Base-by-base conservation (phyloP, 2,113 vertebrate genomes). In the Siniperca chuatsi region DNA sequence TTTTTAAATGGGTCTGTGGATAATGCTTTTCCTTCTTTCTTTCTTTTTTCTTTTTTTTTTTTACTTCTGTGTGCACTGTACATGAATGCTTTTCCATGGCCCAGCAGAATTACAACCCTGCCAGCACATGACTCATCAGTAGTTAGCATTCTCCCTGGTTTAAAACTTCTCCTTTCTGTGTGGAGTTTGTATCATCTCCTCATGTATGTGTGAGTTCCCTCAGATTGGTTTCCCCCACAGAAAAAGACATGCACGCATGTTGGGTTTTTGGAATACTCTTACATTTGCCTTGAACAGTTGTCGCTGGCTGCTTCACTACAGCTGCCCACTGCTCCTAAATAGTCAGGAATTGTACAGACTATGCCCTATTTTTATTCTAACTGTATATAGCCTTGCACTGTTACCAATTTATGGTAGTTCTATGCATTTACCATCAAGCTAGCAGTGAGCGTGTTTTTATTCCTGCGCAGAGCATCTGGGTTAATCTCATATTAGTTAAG, bases 401-500 rank as follows among this genome's bases (percentile, higher is more conserved):
- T 66, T 78, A 33, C 75, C 60, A 80, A 60, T 87, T 61, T 66
- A 16, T 65, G 1, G 12, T 20, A 60, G 83, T 87, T 94, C 78
- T 79, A 23, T 83, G 58, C 66, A 48, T 89, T 72, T 71, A 35
- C 71, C 83, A 67, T 83, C 58, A 84, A 85, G 84, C 71, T 75
- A 64, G 73, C 75, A 66, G 75, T 75, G 77, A 83, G 87, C 79
- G 29, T 78, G 77, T 87, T 89, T 92, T 87, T 92, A 91, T 92
- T 86, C 79, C 57, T 80, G 61, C 48, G 12, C 74, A 90, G 82
- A 92, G 91, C 89, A 92, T 96, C 89, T 93, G 83, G 93, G 92
- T 94, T 95, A 94, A 95, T 95, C 92, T 94, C 87, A 94, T 94
- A 95, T 95, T 96, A 95, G 92, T 91, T 86, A 88, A 85, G 85